A percentile compares a stretch with the other conserved stretches of the same genome.
These are phyloP conservation scores for Galerucella nymphaeae DNA, from an alignment of 2,888 invertebrate species.

Conservation along the genomic window DNA sequence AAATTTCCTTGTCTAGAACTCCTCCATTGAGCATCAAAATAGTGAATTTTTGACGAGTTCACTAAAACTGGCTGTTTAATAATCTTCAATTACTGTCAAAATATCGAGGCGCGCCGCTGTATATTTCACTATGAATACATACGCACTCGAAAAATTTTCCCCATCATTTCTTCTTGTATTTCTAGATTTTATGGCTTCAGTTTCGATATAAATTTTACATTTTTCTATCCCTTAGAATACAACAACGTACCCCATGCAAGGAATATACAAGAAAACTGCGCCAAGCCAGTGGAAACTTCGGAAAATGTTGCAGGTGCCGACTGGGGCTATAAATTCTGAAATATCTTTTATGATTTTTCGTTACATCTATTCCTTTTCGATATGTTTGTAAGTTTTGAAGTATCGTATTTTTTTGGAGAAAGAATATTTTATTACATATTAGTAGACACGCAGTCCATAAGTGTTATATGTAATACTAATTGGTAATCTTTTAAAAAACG, in stretches of 20 bases:
- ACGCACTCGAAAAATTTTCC: conserved; percentile 20
- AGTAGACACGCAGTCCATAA: too few relatives aligned
- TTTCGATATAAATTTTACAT: conserved; percentile 35
- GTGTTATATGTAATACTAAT: too few relatives aligned
- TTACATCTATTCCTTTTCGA: background rate
- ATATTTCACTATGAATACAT: conserved; percentile 20
- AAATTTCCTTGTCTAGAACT: too few relatives aligned
- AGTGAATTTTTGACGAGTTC: too few relatives aligned
- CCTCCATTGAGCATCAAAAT: too few relatives aligned
- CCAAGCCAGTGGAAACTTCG: background rate
- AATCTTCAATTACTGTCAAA: too few relatives aligned
- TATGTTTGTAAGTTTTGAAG: background rate
- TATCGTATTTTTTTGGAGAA: background rate
- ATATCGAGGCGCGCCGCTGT: background rate
- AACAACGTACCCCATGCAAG: conserved; percentile 1
- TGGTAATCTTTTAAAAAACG: too few relatives aligned
- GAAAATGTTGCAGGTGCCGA: conserved; percentile 25
- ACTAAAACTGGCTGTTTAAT: too few relatives aligned
- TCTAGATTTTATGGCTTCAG: conserved; percentile 25
- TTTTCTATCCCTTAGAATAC: conserved; percentile 24
- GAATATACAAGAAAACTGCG: conserved; percentile 22
- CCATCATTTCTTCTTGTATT: conserved; percentile 1
- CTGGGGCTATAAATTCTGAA: conserved; percentile 20
- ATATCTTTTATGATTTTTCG: conserved; percentile 12
- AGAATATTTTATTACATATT: background rate